These are phyloP conservation scores for Lycaena phlaeas DNA, from an alignment of 2,888 invertebrate species.

Conservation along the genomic window DNA sequence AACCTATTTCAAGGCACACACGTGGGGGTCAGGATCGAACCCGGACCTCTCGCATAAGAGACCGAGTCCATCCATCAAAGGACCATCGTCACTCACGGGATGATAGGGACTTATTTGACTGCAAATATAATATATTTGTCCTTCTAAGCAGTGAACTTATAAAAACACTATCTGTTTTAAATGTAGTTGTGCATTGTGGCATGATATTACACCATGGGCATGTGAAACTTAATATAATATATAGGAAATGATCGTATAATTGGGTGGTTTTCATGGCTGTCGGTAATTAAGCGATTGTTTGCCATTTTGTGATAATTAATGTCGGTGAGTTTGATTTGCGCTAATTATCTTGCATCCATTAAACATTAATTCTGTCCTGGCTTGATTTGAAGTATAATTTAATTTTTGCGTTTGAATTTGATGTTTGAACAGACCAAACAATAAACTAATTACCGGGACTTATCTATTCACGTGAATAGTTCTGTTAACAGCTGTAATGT, in stretches of 20 bases:
- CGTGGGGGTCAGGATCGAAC: too few species aligned
- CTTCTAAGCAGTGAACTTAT: too few species aligned
- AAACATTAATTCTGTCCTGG: constrained; percentile 40
- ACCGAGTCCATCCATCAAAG: too few species aligned
- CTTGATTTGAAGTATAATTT: constrained; percentile 18
- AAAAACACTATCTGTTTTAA: too few species aligned
- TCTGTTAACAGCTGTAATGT: background rate
- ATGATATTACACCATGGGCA: too few species aligned
- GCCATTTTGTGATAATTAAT: constrained; percentile 66
- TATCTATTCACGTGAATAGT: constrained; percentile 2
- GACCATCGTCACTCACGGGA: too few species aligned
- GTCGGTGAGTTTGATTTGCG: constrained; percentile 62
- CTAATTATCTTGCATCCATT: constrained; percentile 60
- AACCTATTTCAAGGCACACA: too few species aligned
- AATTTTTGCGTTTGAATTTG: constrained; percentile 21
- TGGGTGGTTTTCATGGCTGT: constrained; percentile 56
- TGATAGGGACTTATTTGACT: too few species aligned
- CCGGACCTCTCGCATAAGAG: too few species aligned
- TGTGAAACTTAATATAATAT: constrained; percentile 13
- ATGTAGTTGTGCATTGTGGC: too few species aligned
- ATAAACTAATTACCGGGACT: constrained; percentile 1
- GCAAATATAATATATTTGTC: too few species aligned
- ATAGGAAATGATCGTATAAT: constrained; percentile 48
- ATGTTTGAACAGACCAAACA: constrained; percentile 15
- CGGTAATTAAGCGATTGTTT: constrained; percentile 67